Percentiles rank a stretch among this genome's conserved stretches.
These are phyloP conservation scores for Atrina japonica DNA, from an alignment of 2,888 invertebrate species.

Conservation along the genomic window DNA sequence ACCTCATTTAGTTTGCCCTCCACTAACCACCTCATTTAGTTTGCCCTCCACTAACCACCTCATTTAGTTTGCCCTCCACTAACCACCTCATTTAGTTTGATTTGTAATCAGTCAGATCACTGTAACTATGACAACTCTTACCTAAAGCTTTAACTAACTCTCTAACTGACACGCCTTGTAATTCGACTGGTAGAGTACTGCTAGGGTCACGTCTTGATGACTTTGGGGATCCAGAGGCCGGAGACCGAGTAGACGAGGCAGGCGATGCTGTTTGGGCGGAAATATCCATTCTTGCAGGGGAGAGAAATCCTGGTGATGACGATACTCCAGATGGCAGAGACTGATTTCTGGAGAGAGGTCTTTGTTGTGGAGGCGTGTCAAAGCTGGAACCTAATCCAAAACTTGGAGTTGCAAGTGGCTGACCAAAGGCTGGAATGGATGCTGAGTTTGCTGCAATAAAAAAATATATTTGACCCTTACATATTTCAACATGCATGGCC, in stretches of 20 bases:
- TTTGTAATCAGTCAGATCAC: background rate
- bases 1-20: no score
- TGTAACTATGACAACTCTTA: no score
- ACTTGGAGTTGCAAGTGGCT: slow-evolving; percentile 20
- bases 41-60: no score
- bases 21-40: no score
- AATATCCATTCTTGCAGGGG: slow-evolving; percentile 34
- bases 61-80: no score
- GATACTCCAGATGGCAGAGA: slow-evolving; percentile 41
- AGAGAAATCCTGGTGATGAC: slow-evolving; percentile 33
- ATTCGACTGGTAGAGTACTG: slow-evolving; percentile 81
- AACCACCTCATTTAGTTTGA: no score
- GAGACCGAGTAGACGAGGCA: slow-evolving; percentile 54
- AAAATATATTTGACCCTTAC: background rate
- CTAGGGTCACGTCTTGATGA: slow-evolving; percentile 60
- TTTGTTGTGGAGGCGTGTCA: slow-evolving; percentile 20
- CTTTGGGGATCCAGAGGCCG: slow-evolving; percentile 64
- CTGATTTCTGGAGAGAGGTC: slow-evolving; percentile 27
- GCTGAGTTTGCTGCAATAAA: background rate
- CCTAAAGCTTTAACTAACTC: slow-evolving; percentile 88
- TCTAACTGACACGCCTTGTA: slow-evolving; percentile 86
- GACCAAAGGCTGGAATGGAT: slow-evolving; percentile 44
- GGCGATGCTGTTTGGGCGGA: slow-evolving; percentile 52
- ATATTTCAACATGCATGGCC: background rate
- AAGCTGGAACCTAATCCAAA: slow-evolving; percentile 44